Base-by-base conservation (phyloP, 2,888 invertebrate genomes). In the Octonoba sinensis region DNA sequence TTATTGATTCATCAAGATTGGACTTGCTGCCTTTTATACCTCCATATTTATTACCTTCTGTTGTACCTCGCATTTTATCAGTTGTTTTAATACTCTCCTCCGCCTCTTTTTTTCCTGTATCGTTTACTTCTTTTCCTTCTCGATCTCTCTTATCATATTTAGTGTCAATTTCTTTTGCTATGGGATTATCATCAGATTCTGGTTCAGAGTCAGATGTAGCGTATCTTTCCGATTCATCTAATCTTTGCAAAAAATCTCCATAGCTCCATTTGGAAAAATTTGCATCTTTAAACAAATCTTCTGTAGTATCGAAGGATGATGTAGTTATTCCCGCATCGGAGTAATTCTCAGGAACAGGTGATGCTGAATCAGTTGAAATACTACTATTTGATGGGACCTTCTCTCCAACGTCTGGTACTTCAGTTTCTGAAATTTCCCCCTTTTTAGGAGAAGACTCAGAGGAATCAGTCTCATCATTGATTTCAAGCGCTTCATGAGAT, bases 141-240 rank as follows among this genome's bases (percentile, higher is more conserved):
- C 11, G 36, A 36, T 36, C 36, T 36, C 8, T 8, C 36, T 3
- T 36, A 3, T 36, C 54, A 1, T 54, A 11, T 54, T 54, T 54
- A 54, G 4, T 18, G n/a, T n/a, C 3, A 4, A n/a, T 51, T 51
- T 51, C 54, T 18, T 54, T 54, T 16, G 54, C 1, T 54, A 54
- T 8, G 54, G 15, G 6, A 54, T n/a, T 1, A 16, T 54, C n/a
- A 16, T 62, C 62, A 20, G 46, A n/a, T 27, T 79, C 79, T 3
- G 79, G 64, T 8, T 73, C 73, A 1, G 79, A 73, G 12, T 81
- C 73, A 8, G 79, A 69, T 16, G 73, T 69, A n/a, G 73, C 79
- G 20, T 81, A 81, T 49, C 69, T 54, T 49, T 81, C 79, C 0
- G 67, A 62, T 22, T 67, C 73, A 57, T 67, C 79, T 4, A 81